Percentiles rank a stretch among this genome's conserved stretches.
These are phyloP conservation scores for Hoplodrina blanda DNA, from an alignment of 2,888 invertebrate species.

Conservation along the genomic window DNA sequence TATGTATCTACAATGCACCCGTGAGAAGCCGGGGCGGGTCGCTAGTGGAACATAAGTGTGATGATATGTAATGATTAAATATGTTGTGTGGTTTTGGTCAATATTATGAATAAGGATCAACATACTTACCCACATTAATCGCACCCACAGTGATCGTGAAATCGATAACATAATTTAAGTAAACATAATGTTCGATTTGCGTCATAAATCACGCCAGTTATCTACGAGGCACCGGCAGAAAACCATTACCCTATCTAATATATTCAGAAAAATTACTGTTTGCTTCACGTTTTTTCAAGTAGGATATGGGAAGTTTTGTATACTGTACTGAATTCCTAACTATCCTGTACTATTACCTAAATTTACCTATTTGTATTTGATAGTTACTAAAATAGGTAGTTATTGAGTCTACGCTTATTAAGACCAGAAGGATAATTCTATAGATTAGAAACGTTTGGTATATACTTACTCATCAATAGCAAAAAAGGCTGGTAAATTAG, in stretches of 20 bases:
- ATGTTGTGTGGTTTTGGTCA: not conserved
- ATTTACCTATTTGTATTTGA: no score
- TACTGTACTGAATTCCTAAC: not conserved
- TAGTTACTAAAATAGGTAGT: no score
- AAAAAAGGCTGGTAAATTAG: no score
- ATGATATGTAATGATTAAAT: not conserved
- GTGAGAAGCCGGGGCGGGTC: no score
- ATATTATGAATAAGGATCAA: slow-evolving; percentile 2
- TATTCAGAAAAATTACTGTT: slow-evolving; percentile 38
- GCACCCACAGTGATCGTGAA: slow-evolving; percentile 6
- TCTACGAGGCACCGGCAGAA: slow-evolving; percentile 39
- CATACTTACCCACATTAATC: slow-evolving; percentile 28
- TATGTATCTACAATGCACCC: no score
- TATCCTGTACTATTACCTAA: no score
- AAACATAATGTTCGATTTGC: slow-evolving; percentile 49
- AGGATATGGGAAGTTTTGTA: no score
- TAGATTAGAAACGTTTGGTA: no score
- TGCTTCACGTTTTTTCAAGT: not conserved
- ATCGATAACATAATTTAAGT: slow-evolving; percentile 39
- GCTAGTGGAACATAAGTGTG: not conserved
- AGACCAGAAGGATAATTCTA: no score
- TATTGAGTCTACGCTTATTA: no score
- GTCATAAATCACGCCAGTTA: slow-evolving; percentile 58
- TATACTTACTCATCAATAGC: no score
- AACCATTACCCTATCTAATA: slow-evolving; percentile 58